Percentiles rank a stretch among this genome's conserved stretches.
phyloP scores from a whole-genome alignment of 1,140 invertebrate genomes.

The Ceratitis capitata region DNA sequence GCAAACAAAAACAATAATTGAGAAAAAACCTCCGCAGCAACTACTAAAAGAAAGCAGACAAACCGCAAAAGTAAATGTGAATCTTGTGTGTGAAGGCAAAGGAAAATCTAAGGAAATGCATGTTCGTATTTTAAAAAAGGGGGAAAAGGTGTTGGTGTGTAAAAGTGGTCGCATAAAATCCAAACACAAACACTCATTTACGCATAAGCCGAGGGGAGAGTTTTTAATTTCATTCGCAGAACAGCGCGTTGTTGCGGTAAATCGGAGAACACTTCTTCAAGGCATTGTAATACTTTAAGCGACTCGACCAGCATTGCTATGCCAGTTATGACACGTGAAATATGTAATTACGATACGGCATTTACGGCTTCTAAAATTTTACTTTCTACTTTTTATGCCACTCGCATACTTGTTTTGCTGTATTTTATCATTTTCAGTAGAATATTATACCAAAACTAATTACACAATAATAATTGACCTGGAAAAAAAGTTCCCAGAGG shows the following conservation, averaged over 20 bases:
- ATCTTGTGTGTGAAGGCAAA: not conserved
- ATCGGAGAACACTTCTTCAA: not conserved
- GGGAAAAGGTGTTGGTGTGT: not conserved
- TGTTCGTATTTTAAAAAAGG: not conserved
- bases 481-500: too few relatives aligned
- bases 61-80: not conserved
- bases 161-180: not conserved
- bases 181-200: not conserved
- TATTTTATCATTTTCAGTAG: too few relatives aligned
- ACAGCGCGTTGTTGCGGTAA: not conserved
- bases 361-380: too few relatives aligned
- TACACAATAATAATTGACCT: too few relatives aligned
- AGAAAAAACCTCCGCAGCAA: not conserved
- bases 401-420: too few relatives aligned
- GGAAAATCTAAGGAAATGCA: not conserved
- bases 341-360: too few relatives aligned
- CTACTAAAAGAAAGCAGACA: not conserved
- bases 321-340: too few relatives aligned
- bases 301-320: too few relatives aligned
- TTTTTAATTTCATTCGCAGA: not conserved
- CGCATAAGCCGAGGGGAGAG: not conserved
- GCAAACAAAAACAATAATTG: conserved; percentile 8
- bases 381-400: too few relatives aligned
- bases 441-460: too few relatives aligned
- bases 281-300: too few relatives aligned